Conservation (phyloP, 2,888 invertebrate species). For the Halictus quadricinctus region DNA sequence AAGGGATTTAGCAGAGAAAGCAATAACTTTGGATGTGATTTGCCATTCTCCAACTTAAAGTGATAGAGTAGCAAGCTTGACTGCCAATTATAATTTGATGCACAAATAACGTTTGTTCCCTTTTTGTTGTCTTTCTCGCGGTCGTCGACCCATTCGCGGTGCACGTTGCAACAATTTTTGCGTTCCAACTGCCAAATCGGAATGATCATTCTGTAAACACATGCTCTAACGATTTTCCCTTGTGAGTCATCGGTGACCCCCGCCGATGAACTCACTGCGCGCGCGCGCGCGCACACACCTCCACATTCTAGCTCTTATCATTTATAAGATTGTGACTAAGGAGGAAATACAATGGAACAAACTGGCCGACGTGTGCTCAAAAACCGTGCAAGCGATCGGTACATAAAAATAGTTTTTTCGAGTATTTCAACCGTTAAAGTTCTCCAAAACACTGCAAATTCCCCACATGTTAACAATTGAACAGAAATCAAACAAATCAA, state of each 20-base stretch:
- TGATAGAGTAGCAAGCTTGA: no score
- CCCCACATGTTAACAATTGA: background rate
- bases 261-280: slow-evolving; percentile 46
- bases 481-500: background rate
- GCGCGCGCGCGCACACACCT: slow-evolving; percentile 10
- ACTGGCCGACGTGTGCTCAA: slow-evolving; percentile 18
- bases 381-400: background rate
- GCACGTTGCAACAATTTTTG: background rate
- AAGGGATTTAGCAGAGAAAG: no score
- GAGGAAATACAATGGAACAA: slow-evolving; percentile 40
- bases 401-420: background rate
- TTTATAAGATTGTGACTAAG: slow-evolving; percentile 50
- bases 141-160: background rate
- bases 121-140: no score
- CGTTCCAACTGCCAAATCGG: background rate
- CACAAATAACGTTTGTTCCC: background rate
- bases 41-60: background rate
- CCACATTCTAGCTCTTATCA: slow-evolving; percentile 31
- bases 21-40: background rate
- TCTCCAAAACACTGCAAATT: background rate
- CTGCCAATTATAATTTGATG: background rate
- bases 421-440: background rate
- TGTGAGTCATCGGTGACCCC: slow-evolving; percentile 54
- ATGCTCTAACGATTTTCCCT: slow-evolving; percentile 40
- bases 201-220: slow-evolving; percentile 37